Conservation (phyloP, 1,140 invertebrate species). For the Palaemon carinicauda region DNA sequence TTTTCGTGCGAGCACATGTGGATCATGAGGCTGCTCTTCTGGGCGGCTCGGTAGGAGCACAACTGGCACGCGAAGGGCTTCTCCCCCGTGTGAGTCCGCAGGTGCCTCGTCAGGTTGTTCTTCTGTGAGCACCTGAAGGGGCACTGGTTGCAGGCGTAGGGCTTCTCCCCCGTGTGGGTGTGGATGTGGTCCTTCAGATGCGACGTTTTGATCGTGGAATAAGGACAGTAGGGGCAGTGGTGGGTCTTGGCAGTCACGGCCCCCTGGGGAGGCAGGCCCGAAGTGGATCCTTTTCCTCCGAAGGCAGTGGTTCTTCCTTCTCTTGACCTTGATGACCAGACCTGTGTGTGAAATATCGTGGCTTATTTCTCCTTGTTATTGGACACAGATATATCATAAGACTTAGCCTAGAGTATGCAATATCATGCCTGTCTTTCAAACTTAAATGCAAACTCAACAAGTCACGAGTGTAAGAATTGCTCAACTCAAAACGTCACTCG, state of each 20-base stretch:
- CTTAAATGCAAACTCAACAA: too few species aligned
- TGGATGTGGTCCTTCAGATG: constrained; percentile 46
- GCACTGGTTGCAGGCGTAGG: constrained; percentile 48
- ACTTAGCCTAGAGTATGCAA: constrained; percentile 5
- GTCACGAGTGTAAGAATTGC: too few species aligned
- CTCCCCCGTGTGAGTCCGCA: constrained; percentile 96
- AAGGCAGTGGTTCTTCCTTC: background rate
- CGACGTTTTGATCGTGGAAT: constrained; percentile 28
- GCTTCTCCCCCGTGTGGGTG: constrained; percentile 52
- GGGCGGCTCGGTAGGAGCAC: constrained; percentile 95
- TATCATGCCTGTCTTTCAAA: background rate
- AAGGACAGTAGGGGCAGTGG: constrained; percentile 9
- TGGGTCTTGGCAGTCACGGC: background rate
- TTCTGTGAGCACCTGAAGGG: constrained; percentile 33
- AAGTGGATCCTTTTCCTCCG: too few species aligned
- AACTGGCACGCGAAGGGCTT: constrained; percentile 96
- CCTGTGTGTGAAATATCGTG: background rate
- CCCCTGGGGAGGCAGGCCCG: background rate
- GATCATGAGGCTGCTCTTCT: constrained; percentile 90
- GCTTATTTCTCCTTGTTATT: background rate
- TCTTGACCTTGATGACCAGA: background rate
- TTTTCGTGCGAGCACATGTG: constrained; percentile 60
- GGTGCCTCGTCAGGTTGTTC: constrained; percentile 95
- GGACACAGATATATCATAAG: background rate
- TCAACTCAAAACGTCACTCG: too few species aligned